Percentiles rank a stretch among this genome's conserved stretches.
These are phyloP conservation scores for Danionella cerebrum DNA, from an alignment of 2,113 vertebrate genomes.

Conservation along the genomic window DNA sequence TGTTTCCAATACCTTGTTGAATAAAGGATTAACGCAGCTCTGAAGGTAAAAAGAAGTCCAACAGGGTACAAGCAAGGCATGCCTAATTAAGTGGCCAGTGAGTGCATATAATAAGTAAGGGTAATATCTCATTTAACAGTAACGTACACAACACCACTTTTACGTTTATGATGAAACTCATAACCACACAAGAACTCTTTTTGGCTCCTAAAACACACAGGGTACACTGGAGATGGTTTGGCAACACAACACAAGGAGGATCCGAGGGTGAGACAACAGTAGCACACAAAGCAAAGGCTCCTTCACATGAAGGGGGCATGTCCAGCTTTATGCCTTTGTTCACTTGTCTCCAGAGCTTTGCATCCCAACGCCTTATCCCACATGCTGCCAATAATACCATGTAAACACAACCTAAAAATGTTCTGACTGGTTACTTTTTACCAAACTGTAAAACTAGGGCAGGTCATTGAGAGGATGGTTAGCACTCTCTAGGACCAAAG, in stretches of 20 bases:
- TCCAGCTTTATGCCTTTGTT: slow-evolving; percentile 45
- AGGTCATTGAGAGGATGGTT: background rate
- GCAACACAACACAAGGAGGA: background rate
- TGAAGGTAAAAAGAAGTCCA: no score
- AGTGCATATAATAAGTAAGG: no score
- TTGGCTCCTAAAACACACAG: background rate
- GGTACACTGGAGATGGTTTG: background rate
- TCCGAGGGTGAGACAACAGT: slow-evolving; percentile 24
- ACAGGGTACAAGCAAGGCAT: no score
- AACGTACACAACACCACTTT: background rate
- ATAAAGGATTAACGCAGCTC: no score
- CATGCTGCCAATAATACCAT: background rate
- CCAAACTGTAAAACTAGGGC: no score
- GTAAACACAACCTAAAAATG: no score
- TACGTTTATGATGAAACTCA: background rate
- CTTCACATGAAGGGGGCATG: slow-evolving; percentile 43
- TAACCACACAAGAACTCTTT: background rate
- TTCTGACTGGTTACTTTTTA: no score
- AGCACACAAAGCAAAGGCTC: slow-evolving; percentile 41
- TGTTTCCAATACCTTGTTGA: no score
- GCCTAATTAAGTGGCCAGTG: no score
- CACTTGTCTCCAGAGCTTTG: slow-evolving; percentile 25
- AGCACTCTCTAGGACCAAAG: background rate
- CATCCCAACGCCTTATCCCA: background rate
- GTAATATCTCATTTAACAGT: no score